Conservation (phyloP, 2,888 invertebrate species). For the Pterostichus madidus region DNA sequence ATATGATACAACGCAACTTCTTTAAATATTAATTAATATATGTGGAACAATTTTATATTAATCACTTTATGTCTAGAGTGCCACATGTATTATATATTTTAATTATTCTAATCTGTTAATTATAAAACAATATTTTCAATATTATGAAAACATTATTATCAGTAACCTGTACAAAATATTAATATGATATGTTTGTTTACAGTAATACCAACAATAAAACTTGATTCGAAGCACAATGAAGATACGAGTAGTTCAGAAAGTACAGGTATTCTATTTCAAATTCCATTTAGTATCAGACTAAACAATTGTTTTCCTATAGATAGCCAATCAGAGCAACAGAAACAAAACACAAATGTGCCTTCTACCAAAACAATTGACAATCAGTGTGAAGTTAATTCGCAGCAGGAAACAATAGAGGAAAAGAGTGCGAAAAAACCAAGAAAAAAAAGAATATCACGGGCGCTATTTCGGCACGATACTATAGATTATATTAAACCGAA, state of each 20-base stretch:
- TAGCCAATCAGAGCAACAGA: slow-evolving; percentile 13
- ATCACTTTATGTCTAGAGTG: too few relatives aligned
- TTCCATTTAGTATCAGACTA: too few relatives aligned
- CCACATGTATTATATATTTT: too few relatives aligned
- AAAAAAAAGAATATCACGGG: slow-evolving; percentile 30
- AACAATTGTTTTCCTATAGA: background rate
- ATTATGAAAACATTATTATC: background rate
- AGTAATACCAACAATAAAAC: background rate
- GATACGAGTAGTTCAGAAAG: background rate
- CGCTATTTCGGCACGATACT: slow-evolving; percentile 36
- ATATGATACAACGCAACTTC: background rate
- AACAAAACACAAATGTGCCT: slow-evolving; percentile 14
- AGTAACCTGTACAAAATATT: background rate
- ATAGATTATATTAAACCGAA: slow-evolving; percentile 49
- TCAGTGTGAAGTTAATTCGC: background rate
- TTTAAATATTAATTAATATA: too few relatives aligned
- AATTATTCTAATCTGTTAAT: too few relatives aligned
- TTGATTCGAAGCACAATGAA: background rate
- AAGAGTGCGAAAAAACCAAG: slow-evolving; percentile 33
- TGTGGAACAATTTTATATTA: too few relatives aligned
- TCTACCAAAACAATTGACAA: background rate
- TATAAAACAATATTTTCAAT: background rate
- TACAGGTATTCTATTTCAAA: background rate
- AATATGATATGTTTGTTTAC: background rate
- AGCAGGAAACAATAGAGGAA: slow-evolving; percentile 2